phyloP scores from a whole-genome alignment of 2,797 vertebrate species.

The Caiman crocodilus region DNA sequence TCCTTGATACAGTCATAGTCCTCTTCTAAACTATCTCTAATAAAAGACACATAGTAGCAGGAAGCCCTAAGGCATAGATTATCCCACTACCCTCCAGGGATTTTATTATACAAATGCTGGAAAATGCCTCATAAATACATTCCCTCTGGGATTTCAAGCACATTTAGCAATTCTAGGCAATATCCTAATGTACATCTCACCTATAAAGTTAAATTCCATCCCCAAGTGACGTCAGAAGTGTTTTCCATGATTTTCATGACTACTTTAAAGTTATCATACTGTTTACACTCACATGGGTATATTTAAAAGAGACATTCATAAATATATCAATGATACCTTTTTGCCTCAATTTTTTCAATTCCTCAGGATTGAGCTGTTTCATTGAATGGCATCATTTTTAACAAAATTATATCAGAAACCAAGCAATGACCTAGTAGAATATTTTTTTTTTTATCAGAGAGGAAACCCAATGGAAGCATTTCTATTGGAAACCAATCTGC shows the following conservation, averaged over 20 bases:
- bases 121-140: background rate
- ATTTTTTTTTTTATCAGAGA: no score
- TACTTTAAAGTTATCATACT: background rate
- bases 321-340: rapidly evolving
- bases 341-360: background rate
- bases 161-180: background rate
- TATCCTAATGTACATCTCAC: background rate
- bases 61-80: no score
- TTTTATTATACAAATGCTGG: background rate
- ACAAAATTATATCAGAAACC: background rate
- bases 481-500: no score
- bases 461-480: no score
- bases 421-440: rapidly evolving
- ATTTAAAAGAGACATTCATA: background rate
- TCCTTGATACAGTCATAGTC: no score
- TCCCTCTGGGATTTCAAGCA: background rate
- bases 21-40: no score
- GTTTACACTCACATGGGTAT: background rate
- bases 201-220: background rate
- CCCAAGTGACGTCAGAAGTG: background rate
- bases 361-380: background rate
- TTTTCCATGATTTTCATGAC: background rate
- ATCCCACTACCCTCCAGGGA: background rate
- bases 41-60: no score
- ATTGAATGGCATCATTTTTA: background rate